Percentiles rank a stretch among this genome's conserved stretches.
Evolutionary conservation across 1,140 invertebrate genomes (phyloP).

Genomic region (Hyles euphorbiae): DNA sequence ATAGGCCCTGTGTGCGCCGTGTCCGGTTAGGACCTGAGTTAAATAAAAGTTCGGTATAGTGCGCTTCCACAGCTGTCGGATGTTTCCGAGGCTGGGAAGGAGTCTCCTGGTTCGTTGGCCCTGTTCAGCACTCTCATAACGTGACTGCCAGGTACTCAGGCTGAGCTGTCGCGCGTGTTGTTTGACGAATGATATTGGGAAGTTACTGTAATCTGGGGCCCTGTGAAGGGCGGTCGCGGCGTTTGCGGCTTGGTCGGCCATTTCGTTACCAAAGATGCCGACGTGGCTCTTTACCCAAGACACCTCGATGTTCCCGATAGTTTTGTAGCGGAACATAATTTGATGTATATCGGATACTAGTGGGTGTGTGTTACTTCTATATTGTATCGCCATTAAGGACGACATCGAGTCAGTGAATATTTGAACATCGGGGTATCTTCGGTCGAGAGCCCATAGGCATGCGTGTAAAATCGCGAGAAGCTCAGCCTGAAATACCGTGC

Average conservation of each 20-base stretch:
- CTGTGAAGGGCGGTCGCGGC: constrained; percentile 1
- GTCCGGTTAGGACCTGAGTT: constrained; percentile 6
- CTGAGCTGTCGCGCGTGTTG: too few species aligned
- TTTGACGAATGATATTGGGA: too few species aligned
- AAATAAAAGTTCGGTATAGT: constrained; percentile 3
- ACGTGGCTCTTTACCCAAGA: too few species aligned
- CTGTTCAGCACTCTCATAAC: neutral
- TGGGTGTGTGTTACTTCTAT: constrained; percentile 16
- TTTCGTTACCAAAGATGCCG: constrained; percentile 7
- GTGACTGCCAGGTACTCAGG: neutral
- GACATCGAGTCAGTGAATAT: constrained; percentile 18
- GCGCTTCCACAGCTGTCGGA: neutral
- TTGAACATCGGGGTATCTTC: constrained; percentile 6
- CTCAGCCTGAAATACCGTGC: too few species aligned
- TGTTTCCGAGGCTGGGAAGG: too few species aligned
- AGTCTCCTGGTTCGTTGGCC: neutral
- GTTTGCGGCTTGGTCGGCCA: constrained; percentile 12
- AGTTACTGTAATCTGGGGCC: too few species aligned
- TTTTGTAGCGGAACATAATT: constrained; percentile 5
- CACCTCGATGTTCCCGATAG: neutral
- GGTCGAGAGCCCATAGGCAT: too few species aligned
- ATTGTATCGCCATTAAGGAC: constrained; percentile 9
- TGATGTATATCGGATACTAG: constrained; percentile 10
- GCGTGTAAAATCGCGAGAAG: constrained; percentile 1
- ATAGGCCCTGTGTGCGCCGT: too few species aligned